Base-by-base conservation (phyloP, 2,113 vertebrate genomes). In the Choloepus hoffmanni region DNA sequence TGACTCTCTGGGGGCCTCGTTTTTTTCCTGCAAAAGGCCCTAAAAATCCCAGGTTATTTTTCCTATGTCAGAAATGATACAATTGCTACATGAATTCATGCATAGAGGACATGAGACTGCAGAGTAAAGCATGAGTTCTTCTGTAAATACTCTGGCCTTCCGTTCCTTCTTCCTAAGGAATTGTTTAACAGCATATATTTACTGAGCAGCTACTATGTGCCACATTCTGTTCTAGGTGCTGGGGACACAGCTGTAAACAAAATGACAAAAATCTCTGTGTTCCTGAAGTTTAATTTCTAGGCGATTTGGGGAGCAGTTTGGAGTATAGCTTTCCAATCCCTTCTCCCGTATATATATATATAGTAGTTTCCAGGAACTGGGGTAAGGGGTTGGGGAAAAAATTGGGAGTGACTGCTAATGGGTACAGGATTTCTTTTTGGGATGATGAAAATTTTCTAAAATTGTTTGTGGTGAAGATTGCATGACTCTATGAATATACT, bases 171-270 rank as follows among this genome's bases (percentile, higher is more conserved):
- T 79, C 65, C 12, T 3, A 77, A 88, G 50, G 33, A 86, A n/a
- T 23, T 21, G 4, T n/a, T 84, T 40, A 30, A 60, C 23, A 60
- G 36, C 19, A 77, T 76, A 2, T 58, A 15, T 76, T 76, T 50
- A 33, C 13, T 50, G 43, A 74, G 26, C 40, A 36, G 55, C 45
- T 72, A 10, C 11, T 67, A 5, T 1, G 2, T 7, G 9, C 60
- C 48, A 48, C 13, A 2, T 45, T 21, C 8, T 14, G 28, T 45
- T 86, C 84, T 43, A 90, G 62, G 62, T n/a, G 45, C 13, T 13
- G 24, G 74, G 3, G 3, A 82, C 5, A 81, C 0, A 67, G 21
- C 2, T 6, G 6, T 8, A 2, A 2, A 18, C 40, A 76, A 43
- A 40, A 28, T 12, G 26, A 30, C 45, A 73, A 84, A 76, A 74